phyloP scores from a whole-genome alignment of 2,797 vertebrate genomes.

The Acanthopagrus latus region DNA sequence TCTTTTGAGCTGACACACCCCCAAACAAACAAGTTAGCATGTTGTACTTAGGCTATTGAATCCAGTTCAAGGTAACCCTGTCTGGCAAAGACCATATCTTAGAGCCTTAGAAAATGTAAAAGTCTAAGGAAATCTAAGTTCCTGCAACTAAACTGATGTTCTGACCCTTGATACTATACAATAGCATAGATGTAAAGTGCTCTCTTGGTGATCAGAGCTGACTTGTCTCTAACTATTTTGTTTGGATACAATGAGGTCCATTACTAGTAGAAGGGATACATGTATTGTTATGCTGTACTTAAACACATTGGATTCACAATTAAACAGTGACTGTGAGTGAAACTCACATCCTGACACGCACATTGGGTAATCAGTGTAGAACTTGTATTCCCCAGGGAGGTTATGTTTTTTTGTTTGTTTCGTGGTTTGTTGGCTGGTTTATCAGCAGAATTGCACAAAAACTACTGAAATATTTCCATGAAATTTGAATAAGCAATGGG shows the following conservation, averaged over 20 bases:
- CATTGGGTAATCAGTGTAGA: too few species aligned
- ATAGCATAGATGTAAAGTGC: not conserved
- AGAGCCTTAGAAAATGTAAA: not conserved
- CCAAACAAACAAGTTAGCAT: not conserved
- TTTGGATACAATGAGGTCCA: not conserved
- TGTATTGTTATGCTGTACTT: not conserved
- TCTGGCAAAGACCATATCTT: not conserved
- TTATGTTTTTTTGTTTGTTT: too few species aligned
- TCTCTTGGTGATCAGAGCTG: not conserved
- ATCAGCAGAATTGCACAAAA: too few species aligned
- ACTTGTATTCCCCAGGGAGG: too few species aligned
- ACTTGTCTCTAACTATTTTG: not conserved
- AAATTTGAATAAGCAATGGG: too few species aligned
- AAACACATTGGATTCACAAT: not conserved
- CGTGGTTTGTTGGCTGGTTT: too few species aligned
- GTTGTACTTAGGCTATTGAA: not conserved
- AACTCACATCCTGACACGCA: not conserved
- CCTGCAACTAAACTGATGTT: not conserved
- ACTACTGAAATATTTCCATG: too few species aligned
- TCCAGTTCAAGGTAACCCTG: not conserved
- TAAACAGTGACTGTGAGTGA: not conserved
- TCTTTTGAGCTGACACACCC: not conserved
- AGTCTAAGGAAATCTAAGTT: not conserved
- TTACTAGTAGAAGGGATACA: not conserved
- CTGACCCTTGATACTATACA: not conserved